Percentiles rank a stretch among this genome's conserved stretches.
Evolutionary conservation across 2,113 vertebrate species (phyloP).

Genomic region (Falco punctatus): DNA sequence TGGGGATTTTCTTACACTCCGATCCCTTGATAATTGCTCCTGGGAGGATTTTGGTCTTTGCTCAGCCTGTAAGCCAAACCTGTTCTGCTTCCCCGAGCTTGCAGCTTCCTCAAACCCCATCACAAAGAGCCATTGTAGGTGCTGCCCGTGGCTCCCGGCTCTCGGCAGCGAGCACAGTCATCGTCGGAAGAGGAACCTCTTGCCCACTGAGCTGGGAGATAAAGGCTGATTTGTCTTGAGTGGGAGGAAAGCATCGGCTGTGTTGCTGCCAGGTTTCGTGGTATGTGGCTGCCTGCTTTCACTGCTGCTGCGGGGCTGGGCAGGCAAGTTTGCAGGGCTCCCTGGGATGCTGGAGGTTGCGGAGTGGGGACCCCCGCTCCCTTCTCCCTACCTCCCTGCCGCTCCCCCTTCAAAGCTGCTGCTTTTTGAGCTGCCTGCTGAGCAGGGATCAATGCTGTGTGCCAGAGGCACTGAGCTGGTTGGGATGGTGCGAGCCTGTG

Average conservation of each 20-base stretch:
- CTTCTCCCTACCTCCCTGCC: not conserved
- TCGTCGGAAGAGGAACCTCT: not conserved
- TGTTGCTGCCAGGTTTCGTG: not conserved
- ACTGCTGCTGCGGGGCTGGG: not conserved
- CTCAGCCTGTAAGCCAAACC: not conserved
- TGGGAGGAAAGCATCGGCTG: not conserved
- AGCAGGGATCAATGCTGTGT: not conserved
- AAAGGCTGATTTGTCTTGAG: constrained; percentile 23
- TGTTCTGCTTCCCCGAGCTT: not conserved
- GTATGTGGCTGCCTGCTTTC: not conserved
- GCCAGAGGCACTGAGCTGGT: not conserved
- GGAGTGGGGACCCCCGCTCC: not conserved
- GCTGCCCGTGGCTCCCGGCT: not conserved
- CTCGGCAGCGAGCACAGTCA: not conserved
- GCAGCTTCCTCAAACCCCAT: not conserved
- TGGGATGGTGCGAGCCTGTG: accelerated
- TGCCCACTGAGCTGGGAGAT: constrained; percentile 29
- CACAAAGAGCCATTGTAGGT: constrained; percentile 21
- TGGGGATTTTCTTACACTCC: not conserved
- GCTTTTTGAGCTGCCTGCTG: not conserved
- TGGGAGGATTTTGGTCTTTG: not conserved
- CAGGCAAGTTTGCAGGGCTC: not conserved
- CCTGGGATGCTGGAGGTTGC: not conserved
- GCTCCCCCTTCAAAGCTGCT: not conserved
- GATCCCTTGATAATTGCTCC: not conserved